phyloP scores from a whole-genome alignment of 2,797 vertebrate species.

The Smutsia gigantea region DNA sequence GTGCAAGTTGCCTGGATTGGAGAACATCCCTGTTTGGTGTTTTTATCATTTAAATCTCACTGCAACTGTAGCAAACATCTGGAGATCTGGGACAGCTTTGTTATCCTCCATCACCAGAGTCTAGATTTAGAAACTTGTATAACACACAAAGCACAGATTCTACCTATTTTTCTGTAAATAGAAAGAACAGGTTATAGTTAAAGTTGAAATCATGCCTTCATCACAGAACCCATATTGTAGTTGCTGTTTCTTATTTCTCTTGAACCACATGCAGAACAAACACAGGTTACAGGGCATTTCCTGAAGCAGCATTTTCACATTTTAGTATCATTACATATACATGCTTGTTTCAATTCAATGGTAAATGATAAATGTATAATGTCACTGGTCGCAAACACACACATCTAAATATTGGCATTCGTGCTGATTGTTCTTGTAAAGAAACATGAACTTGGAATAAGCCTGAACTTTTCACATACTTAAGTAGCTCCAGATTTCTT shows the following conservation, averaged over 20 bases:
- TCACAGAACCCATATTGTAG: neutral
- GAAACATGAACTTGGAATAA: slow-evolving; percentile 58
- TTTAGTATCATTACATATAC: neutral
- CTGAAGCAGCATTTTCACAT: neutral
- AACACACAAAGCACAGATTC: neutral
- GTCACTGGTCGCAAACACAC: neutral
- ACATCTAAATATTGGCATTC: neutral
- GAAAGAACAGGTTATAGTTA: slow-evolving; percentile 7
- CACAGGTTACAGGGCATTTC: neutral
- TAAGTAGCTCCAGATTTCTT: slow-evolving; percentile 20
- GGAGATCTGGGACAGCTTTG: slow-evolving; percentile 50
- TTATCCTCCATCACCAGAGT: neutral
- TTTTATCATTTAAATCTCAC: slow-evolving; percentile 49
- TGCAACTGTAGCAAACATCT: slow-evolving; percentile 31
- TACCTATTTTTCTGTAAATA: slow-evolving; percentile 48
- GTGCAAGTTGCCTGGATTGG: neutral
- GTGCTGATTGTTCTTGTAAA: slow-evolving; percentile 67
- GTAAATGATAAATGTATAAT: too few species aligned
- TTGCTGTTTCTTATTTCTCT: neutral
- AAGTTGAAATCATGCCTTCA: neutral
- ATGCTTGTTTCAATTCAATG: neutral
- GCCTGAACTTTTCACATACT: neutral
- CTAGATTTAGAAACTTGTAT: slow-evolving; percentile 48
- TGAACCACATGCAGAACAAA: neutral
- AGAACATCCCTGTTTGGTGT: neutral